Evolutionary conservation across 1,140 invertebrate species (phyloP), one percentile per base, ranked within the genome.

Genomic region (Plectus sambesii): DNA sequence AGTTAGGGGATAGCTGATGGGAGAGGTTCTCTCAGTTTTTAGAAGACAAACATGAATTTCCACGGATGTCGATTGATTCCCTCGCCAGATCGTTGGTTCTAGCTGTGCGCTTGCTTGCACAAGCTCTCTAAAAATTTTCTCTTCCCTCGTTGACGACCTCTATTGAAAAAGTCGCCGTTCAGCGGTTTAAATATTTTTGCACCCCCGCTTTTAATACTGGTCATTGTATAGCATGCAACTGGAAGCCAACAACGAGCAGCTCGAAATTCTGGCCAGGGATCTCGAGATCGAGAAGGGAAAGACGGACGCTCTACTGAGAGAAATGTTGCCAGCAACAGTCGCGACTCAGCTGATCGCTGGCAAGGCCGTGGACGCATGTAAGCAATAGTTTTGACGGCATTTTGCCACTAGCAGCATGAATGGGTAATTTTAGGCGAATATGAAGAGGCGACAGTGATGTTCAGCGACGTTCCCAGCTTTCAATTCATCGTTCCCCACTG

Each of bases 221-320:
- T n/a, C 17, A 4, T 23, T 2, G 33, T 63, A 26, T 19, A 62
- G 56, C 39, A 42, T 65, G 8, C 63, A 93, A 72, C 74, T 97
- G 56, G 90, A 96, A 72, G 79, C 94, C 42, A 78, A 96, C 3
- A 96, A 89, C 2, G 89, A 96, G 69, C 90, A 94, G 70, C 74
- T 97, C 42, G 88, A 96, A 68, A 84, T 88, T 68, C 92, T 89
- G 1, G 88, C 92, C 71, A 75, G 86, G 40, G 88, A 94, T 70
- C 74, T 97, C 56, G 89, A 96, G 63, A 80, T 81, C 17, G 90
- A 96, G 72, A 96, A 96, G 68, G 82, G 87, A 69, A 94, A 93
- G 74, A 96, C 89, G 23, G 90, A 96, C 72, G 84, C 61, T 1
- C 39, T 67, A 0, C 45, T 67, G 23, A 49, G 47, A 26, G 64